phyloP scores from a whole-genome alignment of 2,888 invertebrate genomes.

The Pterobdella sp. region DNA sequence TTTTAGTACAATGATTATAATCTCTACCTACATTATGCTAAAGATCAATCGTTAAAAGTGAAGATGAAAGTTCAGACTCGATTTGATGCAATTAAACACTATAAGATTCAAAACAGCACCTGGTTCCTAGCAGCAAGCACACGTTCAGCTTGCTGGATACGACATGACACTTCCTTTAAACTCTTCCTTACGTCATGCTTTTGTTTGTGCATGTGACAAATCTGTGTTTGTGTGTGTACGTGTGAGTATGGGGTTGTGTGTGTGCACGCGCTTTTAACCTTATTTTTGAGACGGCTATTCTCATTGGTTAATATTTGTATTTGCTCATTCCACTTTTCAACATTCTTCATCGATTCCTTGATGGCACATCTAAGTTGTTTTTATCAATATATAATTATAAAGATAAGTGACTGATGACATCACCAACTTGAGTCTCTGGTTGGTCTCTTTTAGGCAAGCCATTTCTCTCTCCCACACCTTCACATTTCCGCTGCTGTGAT shows the following conservation, averaged over 20 bases:
- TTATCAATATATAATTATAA: background rate
- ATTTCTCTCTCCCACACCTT: background rate
- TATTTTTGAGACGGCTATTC: conserved; percentile 18
- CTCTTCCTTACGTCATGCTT: background rate
- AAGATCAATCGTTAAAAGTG: too few relatives aligned
- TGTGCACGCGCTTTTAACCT: conserved; percentile 11
- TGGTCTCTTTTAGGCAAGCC: background rate
- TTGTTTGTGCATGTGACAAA: background rate
- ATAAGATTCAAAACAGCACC: background rate
- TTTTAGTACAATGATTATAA: too few relatives aligned
- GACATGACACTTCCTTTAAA: background rate
- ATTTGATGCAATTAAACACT: too few relatives aligned
- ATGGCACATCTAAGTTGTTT: conserved; percentile 20
- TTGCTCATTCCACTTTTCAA: conserved; percentile 29
- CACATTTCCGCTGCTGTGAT: background rate
- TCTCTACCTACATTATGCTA: too few relatives aligned
- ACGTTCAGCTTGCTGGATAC: background rate
- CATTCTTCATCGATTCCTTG: conserved; percentile 26
- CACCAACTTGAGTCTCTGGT: background rate
- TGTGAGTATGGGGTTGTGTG: background rate
- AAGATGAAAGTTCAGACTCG: too few relatives aligned
- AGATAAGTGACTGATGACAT: too few relatives aligned
- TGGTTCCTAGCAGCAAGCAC: background rate
- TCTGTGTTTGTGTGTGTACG: conserved; percentile 3
- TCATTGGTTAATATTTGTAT: conserved; percentile 6